Percentiles rank a stretch among this genome's conserved stretches.
Conservation (phyloP, 2,888 invertebrate genomes). For the Amphipoea lucens region DNA sequence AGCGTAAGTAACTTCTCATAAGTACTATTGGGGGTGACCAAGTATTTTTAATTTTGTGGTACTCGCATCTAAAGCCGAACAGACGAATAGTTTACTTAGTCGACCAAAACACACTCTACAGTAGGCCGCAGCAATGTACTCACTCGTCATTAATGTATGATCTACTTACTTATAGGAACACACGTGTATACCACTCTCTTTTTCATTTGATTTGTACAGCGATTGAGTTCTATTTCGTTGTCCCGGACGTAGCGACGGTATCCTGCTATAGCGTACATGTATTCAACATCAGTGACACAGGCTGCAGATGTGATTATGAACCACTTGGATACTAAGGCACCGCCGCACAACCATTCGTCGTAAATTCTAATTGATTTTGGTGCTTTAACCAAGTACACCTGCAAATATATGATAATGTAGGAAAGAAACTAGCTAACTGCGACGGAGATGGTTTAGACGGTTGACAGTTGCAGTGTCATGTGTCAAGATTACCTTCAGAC, state of each 20-base stretch:
- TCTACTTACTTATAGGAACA: slow-evolving; percentile 50
- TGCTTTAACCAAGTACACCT: slow-evolving; percentile 71
- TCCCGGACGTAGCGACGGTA: slow-evolving; percentile 69
- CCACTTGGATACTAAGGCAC: slow-evolving; percentile 64
- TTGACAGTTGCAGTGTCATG: background rate
- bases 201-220: slow-evolving; percentile 71
- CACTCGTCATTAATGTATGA: background rate
- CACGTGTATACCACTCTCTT: slow-evolving; percentile 68
- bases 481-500: background rate
- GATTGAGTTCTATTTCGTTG: slow-evolving; percentile 58
- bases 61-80: background rate
- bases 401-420: slow-evolving; percentile 1
- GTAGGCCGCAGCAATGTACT: background rate
- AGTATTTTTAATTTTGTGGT: background rate
- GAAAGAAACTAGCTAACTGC: background rate
- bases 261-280: slow-evolving; percentile 73
- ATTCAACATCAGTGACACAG: slow-evolving; percentile 71
- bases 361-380: slow-evolving; percentile 55
- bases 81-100: background rate
- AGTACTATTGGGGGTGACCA: background rate
- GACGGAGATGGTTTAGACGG: too few species aligned
- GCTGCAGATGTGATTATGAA: slow-evolving; percentile 73
- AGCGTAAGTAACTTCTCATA: background rate
- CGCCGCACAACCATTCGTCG: slow-evolving; percentile 74
- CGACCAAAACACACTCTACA: background rate